Percentiles rank a stretch among this genome's conserved stretches.
Evolutionary conservation across 2,113 vertebrate species (phyloP).

Genomic region (Syrmaticus mikado): DNA sequence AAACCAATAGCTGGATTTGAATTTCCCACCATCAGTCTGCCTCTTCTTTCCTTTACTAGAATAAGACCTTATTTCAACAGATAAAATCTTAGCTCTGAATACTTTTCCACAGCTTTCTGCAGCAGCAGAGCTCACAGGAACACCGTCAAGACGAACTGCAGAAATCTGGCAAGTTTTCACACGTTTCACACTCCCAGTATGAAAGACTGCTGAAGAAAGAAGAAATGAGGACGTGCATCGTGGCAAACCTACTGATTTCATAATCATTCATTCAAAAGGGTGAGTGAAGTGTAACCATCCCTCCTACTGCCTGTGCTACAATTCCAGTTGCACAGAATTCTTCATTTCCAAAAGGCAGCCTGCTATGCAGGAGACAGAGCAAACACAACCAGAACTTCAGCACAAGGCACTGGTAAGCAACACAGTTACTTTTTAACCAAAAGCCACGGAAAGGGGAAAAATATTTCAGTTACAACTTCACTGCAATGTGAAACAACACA

Average conservation of each 20-base stretch:
- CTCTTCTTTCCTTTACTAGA: background rate
- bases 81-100: background rate
- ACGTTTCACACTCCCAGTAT: background rate
- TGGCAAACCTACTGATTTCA: background rate
- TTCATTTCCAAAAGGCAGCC: background rate
- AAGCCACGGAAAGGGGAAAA: background rate
- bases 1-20: background rate
- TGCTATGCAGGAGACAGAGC: background rate
- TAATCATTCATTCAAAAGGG: background rate
- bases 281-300: background rate
- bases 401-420: background rate
- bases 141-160: background rate
- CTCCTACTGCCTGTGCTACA: background rate
- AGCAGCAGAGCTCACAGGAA: background rate
- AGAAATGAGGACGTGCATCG: background rate
- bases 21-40: background rate
- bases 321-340: background rate
- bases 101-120: background rate
- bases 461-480: background rate
- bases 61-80: background rate
- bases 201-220: background rate
- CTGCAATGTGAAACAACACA: background rate
- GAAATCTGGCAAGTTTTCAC: background rate
- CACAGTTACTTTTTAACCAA: constrained; percentile 32
- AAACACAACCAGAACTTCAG: constrained; percentile 43